Percentiles rank a stretch among this genome's conserved stretches.
Conservation (phyloP, 2,797 vertebrate species). For the Scomberomorus guttatus region DNA sequence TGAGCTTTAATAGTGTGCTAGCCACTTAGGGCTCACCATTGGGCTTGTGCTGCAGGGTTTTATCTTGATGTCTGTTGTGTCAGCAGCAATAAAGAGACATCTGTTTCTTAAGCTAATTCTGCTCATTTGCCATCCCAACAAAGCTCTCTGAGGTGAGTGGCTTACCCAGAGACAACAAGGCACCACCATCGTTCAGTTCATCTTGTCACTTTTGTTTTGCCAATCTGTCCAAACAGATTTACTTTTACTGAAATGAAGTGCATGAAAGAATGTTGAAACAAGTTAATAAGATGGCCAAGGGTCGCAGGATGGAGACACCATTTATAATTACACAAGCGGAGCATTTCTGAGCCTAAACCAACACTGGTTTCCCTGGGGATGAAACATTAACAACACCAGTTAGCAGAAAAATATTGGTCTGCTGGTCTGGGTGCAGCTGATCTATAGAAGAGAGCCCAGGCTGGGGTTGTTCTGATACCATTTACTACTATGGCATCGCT, state of each 20-base stretch:
- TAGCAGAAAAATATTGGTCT: constrained; percentile 54
- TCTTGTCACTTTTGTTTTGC: constrained; percentile 62
- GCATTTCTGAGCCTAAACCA: constrained; percentile 64
- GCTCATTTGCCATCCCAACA: constrained; percentile 57
- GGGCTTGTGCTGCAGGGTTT: constrained; percentile 38
- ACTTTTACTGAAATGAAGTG: constrained; percentile 34
- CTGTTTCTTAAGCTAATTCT: constrained; percentile 67
- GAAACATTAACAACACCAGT: constrained; percentile 54
- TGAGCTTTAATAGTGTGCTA: constrained; percentile 8
- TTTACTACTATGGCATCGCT: constrained; percentile 57
- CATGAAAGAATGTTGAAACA: constrained; percentile 42
- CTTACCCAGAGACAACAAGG: constrained; percentile 41
- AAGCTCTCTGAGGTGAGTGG: constrained; percentile 63
- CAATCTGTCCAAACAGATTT: constrained; percentile 52
- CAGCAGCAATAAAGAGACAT: constrained; percentile 55
- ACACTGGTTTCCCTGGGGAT: constrained; percentile 53
- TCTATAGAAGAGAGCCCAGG: constrained; percentile 56
- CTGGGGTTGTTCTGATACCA: constrained; percentile 61
- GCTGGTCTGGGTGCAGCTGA: constrained; percentile 52
- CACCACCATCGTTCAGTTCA: constrained; percentile 28
- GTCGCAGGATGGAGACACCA: constrained; percentile 10
- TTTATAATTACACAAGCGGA: constrained; percentile 27
- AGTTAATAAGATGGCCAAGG: constrained; percentile 24
- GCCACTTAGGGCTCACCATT: constrained; percentile 5
- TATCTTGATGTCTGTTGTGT: constrained; percentile 43